Evolutionary conservation across 1,140 invertebrate genomes (phyloP), one percentile per base, ranked within the genome.

Genomic region (Aphaenogaster ashmeadi): DNA sequence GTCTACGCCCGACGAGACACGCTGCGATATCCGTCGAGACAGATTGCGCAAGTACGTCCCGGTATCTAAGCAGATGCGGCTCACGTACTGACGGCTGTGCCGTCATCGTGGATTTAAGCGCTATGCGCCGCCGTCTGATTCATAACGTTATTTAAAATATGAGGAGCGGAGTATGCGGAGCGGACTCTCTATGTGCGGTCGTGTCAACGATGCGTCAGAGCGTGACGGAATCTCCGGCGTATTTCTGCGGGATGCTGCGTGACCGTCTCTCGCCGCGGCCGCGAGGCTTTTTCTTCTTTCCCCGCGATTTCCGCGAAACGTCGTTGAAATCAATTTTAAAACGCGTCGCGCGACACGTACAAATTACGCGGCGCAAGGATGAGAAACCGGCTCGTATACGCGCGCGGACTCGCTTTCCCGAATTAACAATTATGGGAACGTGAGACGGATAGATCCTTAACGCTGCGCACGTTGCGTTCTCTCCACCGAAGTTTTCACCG

Each of bases 391-490:
- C 62, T 11, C 58, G 56, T 36, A 33, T n/a, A 4, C 21, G 21
- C 27, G 52, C 52, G 21, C 21, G 38, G n/a, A 69, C 21, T 44
- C 72, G 47, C 72, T 85, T 79, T 66, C 83, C 72, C 83, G 47
- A 79, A 67, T 78, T 78, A 78, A 79, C 83, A 79, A 86, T 64
- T 66, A 78, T 66, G 60, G 36, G 60, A 86, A 86, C 62, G 71
- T 18, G 58, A 79, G 27, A 66, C 13, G 80, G 33, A 67, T 50
- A 50, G 58, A 83, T 83, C 21, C 47, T 36, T 64, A 15, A 38
- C 27, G 52, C 36, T 47, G 41, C 38, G 38, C 60, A 50, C 33
- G 18, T 41, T 69, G n/a, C 64, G 7, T 71, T 81, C 64, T 79
- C 75, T 81, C 78, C 44, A 13, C 3, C 38, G 6, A 58, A 47